These are phyloP conservation scores for Sylvia borin DNA, from an alignment of 2,797 vertebrate species.

Conservation along the genomic window DNA sequence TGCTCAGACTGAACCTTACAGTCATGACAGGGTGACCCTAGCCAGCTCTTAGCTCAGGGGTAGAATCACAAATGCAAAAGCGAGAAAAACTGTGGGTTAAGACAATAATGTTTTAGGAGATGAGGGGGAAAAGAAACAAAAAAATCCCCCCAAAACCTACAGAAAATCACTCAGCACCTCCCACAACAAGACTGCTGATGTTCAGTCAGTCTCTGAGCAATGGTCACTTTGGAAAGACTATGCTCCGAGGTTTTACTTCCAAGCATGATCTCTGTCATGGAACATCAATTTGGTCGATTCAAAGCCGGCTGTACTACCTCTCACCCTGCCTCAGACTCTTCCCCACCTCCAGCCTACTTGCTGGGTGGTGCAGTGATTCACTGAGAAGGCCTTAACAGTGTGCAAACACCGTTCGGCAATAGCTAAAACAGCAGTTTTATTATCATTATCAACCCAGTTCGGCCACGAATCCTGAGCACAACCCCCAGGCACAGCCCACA, in stretches of 20 bases:
- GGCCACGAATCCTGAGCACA: neutral
- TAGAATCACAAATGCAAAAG: neutral
- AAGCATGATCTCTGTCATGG: neutral
- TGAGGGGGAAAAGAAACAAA: neutral
- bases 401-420: neutral
- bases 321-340: neutral
- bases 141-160: fast-evolving
- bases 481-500: neutral
- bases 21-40: neutral
- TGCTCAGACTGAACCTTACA: fast-evolving
- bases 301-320: neutral
- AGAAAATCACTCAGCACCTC: neutral
- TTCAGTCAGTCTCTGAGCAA: neutral
- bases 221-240: neutral
- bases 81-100: neutral
- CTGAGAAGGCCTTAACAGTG: neutral
- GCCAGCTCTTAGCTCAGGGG: neutral
- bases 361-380: neutral
- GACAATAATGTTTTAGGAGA: neutral
- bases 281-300: neutral
- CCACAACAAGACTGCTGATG: neutral
- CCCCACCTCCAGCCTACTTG: neutral
- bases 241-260: neutral
- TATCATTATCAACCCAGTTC: neutral
- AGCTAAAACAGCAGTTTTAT: neutral